phyloP scores from a whole-genome alignment of 2,797 vertebrate species.

The Hafferia zeledoni region DNA sequence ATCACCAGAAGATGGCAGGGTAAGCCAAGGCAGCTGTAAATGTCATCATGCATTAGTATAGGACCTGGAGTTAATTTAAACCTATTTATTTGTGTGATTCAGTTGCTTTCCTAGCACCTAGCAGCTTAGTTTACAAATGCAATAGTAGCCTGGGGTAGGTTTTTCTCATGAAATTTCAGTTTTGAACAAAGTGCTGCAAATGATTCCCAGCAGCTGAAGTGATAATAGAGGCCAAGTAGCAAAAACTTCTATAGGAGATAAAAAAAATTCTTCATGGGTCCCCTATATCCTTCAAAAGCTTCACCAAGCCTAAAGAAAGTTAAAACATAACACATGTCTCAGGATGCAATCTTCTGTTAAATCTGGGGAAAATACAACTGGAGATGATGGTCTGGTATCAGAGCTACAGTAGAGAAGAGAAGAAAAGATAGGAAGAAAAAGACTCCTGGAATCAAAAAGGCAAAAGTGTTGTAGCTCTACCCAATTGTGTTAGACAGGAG shows the following conservation, averaged over 20 bases:
- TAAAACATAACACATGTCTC: not conserved
- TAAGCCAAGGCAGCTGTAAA: constrained; percentile 72
- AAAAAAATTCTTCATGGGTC: not conserved
- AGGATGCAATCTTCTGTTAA: not conserved
- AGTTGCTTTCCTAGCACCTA: constrained; percentile 41
- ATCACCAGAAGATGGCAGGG: constrained; percentile 73
- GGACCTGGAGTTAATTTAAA: constrained; percentile 58
- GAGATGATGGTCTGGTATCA: not conserved
- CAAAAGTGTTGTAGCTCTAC: not conserved
- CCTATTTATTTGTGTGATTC: constrained; percentile 41
- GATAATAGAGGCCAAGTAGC: not conserved
- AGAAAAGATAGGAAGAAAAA: not conserved
- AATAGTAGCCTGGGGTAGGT: not conserved
- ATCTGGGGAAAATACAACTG: not conserved
- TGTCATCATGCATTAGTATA: constrained; percentile 39
- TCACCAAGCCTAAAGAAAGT: not conserved
- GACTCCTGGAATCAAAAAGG: not conserved
- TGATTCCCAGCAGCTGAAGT: constrained; percentile 11
- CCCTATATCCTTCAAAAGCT: not conserved
- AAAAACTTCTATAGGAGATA: not conserved
- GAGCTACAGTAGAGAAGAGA: not conserved
- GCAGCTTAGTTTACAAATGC: constrained; percentile 18
- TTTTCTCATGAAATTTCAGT: constrained; percentile 26
- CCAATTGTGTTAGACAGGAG: not conserved
- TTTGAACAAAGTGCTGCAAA: constrained; percentile 1